Evolutionary conservation across 2,113 vertebrate species (phyloP).

Genomic region (Todiramphus chloris): DNA sequence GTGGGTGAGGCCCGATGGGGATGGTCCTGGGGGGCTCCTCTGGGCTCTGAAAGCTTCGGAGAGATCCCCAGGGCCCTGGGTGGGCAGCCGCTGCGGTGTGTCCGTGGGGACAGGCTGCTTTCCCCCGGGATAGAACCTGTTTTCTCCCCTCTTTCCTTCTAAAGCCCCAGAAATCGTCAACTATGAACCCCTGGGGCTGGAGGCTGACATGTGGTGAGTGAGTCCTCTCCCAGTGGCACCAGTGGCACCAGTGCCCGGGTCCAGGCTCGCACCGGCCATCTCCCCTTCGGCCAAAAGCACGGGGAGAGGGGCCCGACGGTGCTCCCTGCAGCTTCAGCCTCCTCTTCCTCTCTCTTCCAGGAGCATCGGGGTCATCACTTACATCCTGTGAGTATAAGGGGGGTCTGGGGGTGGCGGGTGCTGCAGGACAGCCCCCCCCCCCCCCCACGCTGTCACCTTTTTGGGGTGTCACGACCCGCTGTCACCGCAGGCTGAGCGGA

Average conservation of each 20-base stretch:
- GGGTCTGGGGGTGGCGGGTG: accelerated
- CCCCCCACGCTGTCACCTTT: accelerated
- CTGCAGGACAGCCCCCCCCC: background rate
- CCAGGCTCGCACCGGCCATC: accelerated
- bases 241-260: accelerated
- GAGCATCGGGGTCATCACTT: slow-evolving; percentile 98
- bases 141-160: background rate
- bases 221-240: background rate
- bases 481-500: slow-evolving; percentile 81
- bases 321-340: background rate
- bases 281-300: background rate
- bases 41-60: background rate
- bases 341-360: slow-evolving; percentile 64
- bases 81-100: background rate
- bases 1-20: slow-evolving; percentile 79
- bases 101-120: background rate
- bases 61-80: background rate
- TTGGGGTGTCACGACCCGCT: background rate
- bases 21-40: background rate
- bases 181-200: slow-evolving; percentile 94
- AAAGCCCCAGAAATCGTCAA: slow-evolving; percentile 97
- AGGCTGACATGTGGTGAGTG: slow-evolving; percentile 98
- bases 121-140: background rate
- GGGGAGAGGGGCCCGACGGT: accelerated
- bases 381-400: slow-evolving; percentile 89